These are phyloP conservation scores for Microplitis deprimator DNA, from an alignment of 2,888 invertebrate species.

Conservation along the genomic window DNA sequence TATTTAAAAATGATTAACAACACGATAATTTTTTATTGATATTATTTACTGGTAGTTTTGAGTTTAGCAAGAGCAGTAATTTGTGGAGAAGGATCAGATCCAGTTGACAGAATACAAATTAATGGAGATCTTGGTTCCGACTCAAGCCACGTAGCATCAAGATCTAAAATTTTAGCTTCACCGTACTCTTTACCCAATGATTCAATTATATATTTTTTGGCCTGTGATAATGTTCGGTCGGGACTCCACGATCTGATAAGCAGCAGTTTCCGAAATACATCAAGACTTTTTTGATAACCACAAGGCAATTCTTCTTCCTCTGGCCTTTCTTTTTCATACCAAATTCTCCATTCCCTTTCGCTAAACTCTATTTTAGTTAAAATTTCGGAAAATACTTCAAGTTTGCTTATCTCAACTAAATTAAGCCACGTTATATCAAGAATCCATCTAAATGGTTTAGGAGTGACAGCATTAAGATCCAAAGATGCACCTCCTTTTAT, in stretches of 20 bases:
- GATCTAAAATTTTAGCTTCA: slow-evolving; percentile 91
- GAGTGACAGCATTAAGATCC: slow-evolving; percentile 91
- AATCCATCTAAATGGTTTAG: slow-evolving; percentile 96
- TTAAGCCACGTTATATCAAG: slow-evolving; percentile 97
- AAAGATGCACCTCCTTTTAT: slow-evolving; percentile 97
- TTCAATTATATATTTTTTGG: slow-evolving; percentile 91
- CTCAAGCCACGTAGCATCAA: slow-evolving; percentile 92
- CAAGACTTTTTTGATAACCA: slow-evolving; percentile 87
- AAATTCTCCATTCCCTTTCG: slow-evolving; percentile 89
- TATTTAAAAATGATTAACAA: slow-evolving; percentile 23
- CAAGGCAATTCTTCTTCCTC: slow-evolving; percentile 93
- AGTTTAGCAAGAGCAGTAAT: slow-evolving; percentile 89
- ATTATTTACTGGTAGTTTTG: slow-evolving; percentile 83
- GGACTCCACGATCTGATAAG: slow-evolving; percentile 95
- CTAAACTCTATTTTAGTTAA: slow-evolving; percentile 86
- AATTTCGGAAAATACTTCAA: slow-evolving; percentile 85
- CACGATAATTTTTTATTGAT: not conserved
- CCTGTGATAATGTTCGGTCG: slow-evolving; percentile 93
- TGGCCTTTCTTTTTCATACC: slow-evolving; percentile 95
- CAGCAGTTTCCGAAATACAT: slow-evolving; percentile 89
- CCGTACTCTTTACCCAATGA: slow-evolving; percentile 90
- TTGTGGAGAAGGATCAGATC: slow-evolving; percentile 97
- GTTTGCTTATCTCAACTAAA: slow-evolving; percentile 91
- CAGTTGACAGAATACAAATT: slow-evolving; percentile 93
- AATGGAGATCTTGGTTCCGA: slow-evolving; percentile 91